Conservation (phyloP, 2,888 invertebrate genomes). For the Hedychridium roseum region DNA sequence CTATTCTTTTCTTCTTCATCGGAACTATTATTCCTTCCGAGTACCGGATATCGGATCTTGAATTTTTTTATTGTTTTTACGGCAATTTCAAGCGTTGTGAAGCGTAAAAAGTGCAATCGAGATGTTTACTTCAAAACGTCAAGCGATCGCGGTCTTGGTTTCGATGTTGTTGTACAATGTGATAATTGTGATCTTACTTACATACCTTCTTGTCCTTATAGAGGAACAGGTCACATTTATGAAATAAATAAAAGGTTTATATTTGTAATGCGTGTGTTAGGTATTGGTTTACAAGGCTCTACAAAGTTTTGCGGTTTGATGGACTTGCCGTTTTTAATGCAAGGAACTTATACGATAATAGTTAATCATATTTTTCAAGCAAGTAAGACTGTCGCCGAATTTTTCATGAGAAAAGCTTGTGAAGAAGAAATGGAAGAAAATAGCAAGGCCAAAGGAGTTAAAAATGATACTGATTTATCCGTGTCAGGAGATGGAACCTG, state of each 20-base stretch:
- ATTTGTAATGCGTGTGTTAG: conserved; percentile 11
- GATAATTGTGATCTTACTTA: not conserved
- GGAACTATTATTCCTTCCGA: conserved; percentile 4
- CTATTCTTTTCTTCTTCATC: conserved; percentile 6
- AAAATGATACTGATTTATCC: conserved; percentile 19
- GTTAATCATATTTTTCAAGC: not conserved
- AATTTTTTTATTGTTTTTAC: not conserved
- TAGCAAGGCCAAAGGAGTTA: conserved; percentile 16
- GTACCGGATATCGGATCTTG: not conserved
- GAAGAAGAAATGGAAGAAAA: conserved; percentile 21
- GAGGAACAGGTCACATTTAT: not conserved
- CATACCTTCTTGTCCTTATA: not conserved
- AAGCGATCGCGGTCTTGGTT: not conserved
- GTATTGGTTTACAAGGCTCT: conserved; percentile 6
- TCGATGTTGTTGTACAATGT: not conserved
- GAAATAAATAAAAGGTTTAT: conserved; percentile 2
- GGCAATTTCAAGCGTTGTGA: not conserved
- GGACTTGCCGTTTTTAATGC: conserved; percentile 7
- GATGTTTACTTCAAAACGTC: not conserved
- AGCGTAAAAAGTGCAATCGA: not conserved
- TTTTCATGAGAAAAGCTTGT: not conserved
- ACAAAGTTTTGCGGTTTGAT: conserved; percentile 14
- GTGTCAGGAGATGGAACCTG: conserved; percentile 33
- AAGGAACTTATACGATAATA: conserved; percentile 2
- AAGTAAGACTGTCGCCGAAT: not conserved